A percentile compares a stretch with the other conserved stretches of the same genome.
Conservation (phyloP, 37 sponge, comb jelly and placozoan genomes). For the Hormiphora californensis region DNA sequence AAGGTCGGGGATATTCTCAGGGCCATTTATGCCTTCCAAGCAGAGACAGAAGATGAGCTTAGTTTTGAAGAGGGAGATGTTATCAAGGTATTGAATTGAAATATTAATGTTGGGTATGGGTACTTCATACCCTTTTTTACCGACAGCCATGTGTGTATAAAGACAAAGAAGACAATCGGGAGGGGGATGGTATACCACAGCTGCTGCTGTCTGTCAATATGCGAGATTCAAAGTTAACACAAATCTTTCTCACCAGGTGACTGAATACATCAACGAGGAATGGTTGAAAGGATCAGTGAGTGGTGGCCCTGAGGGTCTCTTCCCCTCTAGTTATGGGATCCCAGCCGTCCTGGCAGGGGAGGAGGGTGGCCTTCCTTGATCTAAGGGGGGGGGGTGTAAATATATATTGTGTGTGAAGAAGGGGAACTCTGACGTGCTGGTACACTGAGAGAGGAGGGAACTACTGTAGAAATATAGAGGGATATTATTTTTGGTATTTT, state of each 20-base stretch:
- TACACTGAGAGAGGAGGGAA: too few relatives aligned
- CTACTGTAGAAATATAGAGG: too few relatives aligned
- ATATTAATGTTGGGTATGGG: not conserved
- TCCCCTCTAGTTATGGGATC: too few relatives aligned
- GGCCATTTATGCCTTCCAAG: constrained; percentile 4
- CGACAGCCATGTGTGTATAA: not conserved
- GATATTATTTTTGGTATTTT: too few relatives aligned
- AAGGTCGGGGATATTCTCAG: not conserved
- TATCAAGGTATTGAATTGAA: not conserved
- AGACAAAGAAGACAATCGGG: too few relatives aligned
- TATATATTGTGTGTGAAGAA: too few relatives aligned
- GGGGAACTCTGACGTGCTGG: too few relatives aligned
- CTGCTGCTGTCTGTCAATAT: not conserved
- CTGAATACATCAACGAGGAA: constrained; percentile 39
- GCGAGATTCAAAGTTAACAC: not conserved
- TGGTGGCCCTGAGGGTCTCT: not conserved
- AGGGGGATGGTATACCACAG: too few relatives aligned
- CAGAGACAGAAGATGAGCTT: constrained; percentile 39
- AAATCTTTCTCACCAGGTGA: not conserved
- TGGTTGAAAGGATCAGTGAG: not conserved
- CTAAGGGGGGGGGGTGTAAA: too few relatives aligned
- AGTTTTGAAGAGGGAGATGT: constrained; percentile 6
- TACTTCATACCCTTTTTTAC: too few relatives aligned
- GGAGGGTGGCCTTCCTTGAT: too few relatives aligned
- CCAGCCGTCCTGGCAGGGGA: too few relatives aligned